Base-by-base conservation (phyloP, 2,888 invertebrate genomes). In the Caradrina kadenii region DNA sequence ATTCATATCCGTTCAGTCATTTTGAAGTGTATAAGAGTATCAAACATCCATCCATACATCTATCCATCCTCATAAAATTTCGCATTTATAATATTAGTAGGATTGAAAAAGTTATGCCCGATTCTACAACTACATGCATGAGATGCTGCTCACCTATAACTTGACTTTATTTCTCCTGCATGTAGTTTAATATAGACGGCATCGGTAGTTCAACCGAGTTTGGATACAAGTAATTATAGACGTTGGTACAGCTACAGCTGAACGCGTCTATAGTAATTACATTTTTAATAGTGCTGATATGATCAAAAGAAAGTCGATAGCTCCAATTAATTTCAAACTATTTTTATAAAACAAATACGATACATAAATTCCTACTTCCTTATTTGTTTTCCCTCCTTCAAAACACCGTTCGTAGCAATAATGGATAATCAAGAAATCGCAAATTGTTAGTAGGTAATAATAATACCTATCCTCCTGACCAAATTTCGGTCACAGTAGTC, bases 251-350 rank as follows among this genome's bases (percentile, higher is more conserved):
- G 64, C 65, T 69, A 61, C 49, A 58, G 64, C 65, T 69, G 64
- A 73, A 80, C 54, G 68, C 63, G 55, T 67, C 81, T 63, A 69
- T 80, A 69, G 69, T 80, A 63, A 77, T 79, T 72, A 74, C 52
- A 26, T 49, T 79, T 79, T 66, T 81, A 81, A 73, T 81, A 69
- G 72, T 53, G 17, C 55, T 69, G 79, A 79, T 79, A 80, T 62
- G 72, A 80, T 79, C 81, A 79, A 77, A 79, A 69, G 79, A 79
- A 79, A 76, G 81, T 79, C 56, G 66, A 80, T 63, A 55, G 65
- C 31, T 50, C 45, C 56, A 63, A 79, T 80, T 68, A 76, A 76
- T 79, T 69, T 62, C n/a, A 26, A 52, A 54, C 80, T 66, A 76
- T 68, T 69, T 59, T 74, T 63, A 61, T 63, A 50, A 61, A 73